Percentiles rank a stretch among this genome's conserved stretches.
These are phyloP conservation scores for Harpagifer antarcticus DNA, from an alignment of 2,797 vertebrate genomes.

Conservation along the genomic window DNA sequence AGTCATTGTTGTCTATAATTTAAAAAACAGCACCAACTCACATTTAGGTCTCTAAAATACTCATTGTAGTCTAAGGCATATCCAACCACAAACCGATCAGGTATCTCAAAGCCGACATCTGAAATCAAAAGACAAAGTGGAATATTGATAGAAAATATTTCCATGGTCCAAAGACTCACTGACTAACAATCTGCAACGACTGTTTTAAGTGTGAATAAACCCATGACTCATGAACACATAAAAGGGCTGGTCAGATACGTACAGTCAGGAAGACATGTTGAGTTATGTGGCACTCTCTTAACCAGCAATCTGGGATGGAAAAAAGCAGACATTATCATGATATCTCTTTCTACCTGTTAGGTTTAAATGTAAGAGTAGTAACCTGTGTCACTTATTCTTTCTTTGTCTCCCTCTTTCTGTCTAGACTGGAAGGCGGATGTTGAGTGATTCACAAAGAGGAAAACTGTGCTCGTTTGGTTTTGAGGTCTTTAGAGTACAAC, in stretches of 20 bases:
- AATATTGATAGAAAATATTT: slow-evolving; percentile 31
- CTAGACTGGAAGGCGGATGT: slow-evolving; percentile 61
- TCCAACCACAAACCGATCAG: slow-evolving; percentile 93
- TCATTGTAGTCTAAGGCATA: slow-evolving; percentile 98
- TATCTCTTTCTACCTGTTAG: slow-evolving; percentile 7
- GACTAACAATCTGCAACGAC: slow-evolving; percentile 21
- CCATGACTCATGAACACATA: slow-evolving; percentile 52
- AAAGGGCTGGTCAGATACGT: slow-evolving; percentile 74
- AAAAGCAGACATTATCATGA: slow-evolving; percentile 32
- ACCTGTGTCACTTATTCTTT: slow-evolving; percentile 17
- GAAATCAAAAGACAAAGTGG: slow-evolving; percentile 56
- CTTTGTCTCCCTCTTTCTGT: slow-evolving; percentile 36
- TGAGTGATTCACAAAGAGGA: slow-evolving; percentile 57
- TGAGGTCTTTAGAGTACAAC: slow-evolving; percentile 55
- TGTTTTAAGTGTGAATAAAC: slow-evolving; percentile 25
- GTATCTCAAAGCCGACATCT: slow-evolving; percentile 97
- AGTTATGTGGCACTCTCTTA: slow-evolving; percentile 88
- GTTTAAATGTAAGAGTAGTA: slow-evolving; percentile 25
- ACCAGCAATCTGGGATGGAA: slow-evolving; percentile 89
- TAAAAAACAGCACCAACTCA: slow-evolving; percentile 77
- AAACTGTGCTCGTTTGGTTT: slow-evolving; percentile 45
- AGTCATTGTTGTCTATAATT: slow-evolving; percentile 5
- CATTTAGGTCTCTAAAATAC: slow-evolving; percentile 94
- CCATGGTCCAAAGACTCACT: slow-evolving; percentile 35
- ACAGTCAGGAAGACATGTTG: slow-evolving; percentile 92